Evolutionary conservation across 2,113 vertebrate species (phyloP), one percentile per base, ranked within the genome.

Genomic region (Labeo rohita): DNA sequence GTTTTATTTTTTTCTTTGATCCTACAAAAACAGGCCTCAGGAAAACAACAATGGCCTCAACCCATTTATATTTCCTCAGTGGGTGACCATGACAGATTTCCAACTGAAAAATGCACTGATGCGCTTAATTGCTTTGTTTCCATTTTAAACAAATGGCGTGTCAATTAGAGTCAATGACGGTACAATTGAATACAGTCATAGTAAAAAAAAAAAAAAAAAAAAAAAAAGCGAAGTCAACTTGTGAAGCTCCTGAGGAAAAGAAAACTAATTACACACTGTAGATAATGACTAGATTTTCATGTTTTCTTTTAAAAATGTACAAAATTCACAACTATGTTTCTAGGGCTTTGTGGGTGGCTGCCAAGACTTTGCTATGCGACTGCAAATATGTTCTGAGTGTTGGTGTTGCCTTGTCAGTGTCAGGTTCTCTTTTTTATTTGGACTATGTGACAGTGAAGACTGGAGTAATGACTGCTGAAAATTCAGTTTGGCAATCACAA

Each of bases 31-130:
- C 47, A 13, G n/a, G 61, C 63, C 47, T 68, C 43, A 10, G 47
- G 43, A 82, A 82, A 82, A 82, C 80, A 68, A 81, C 56, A 65
- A 81, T 65, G 59, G 79, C 79, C n/a, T 65, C 43, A 80, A 49
- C 79, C 79, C 45, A 80, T 80, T 80, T 65, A 80, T 80, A 63
- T 80, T 80, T 65, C 15, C 43, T 80, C 59, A 49, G 39, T 49
- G 79, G 43, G 61, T 80, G 59, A 49, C 79, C 79, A 28, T 80
- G 59, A 49, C 39, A 65, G 23, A 80, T 65, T 80, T 65, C 21
- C 56, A 80, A 10, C 43, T 49, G 43, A 80, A 80, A 65, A 3
- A 80, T 63, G 21, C 56, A 80, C 78, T 47, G 78, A 80, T 63
- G 78, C 39, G 4, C 39, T 63, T 63, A 63, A 80, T 47, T 80